Conservation (phyloP, 2,797 vertebrate species). For the Pelodytes ibericus region DNA sequence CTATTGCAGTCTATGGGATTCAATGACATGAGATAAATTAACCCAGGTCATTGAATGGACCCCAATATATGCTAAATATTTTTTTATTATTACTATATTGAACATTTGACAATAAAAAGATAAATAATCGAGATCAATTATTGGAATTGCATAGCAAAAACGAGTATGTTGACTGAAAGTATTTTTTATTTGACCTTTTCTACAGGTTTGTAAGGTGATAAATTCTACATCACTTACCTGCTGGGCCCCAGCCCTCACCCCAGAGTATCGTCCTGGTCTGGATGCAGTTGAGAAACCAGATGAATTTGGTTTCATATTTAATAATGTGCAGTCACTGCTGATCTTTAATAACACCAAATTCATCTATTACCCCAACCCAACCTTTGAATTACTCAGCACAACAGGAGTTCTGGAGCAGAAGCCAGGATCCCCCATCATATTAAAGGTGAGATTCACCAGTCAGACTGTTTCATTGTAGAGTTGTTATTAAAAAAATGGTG, state of each 20-base stretch:
- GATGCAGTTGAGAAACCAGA: conserved; percentile 90
- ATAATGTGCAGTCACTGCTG: conserved; percentile 93
- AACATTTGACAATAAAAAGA: no score
- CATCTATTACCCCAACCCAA: conserved; percentile 95
- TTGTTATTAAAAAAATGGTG: no score
- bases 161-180: no score
- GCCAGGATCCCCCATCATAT: conserved; percentile 94
- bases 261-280: conserved; percentile 82
- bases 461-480: no score
- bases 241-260: conserved; percentile 84
- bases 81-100: no score
- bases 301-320: conserved; percentile 96
- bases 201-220: conserved; percentile 88
- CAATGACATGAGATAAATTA: no score
- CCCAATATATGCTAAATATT: no score
- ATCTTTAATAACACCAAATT: conserved; percentile 97
- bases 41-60: no score
- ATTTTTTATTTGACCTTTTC: conserved; percentile 1
- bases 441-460: conserved; percentile 96
- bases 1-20: no score
- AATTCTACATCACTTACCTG: conserved; percentile 90
- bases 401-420: conserved; percentile 92
- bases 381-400: conserved; percentile 90
- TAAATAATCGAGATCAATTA: no score
- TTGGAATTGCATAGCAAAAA: no score